Conservation (phyloP, 2,888 invertebrate species). For the Lycia hirtaria region DNA sequence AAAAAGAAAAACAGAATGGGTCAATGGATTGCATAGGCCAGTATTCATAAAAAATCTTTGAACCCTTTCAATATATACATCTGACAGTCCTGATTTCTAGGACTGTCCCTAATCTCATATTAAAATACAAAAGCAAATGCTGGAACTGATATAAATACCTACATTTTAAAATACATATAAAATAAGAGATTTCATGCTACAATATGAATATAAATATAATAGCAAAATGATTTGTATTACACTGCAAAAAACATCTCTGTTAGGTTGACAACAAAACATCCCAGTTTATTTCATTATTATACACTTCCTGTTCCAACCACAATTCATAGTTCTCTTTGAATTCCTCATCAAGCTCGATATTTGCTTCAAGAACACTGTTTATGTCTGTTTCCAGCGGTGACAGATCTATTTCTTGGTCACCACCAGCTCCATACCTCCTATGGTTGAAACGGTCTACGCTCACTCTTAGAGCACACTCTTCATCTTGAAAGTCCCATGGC, state of each 20-base stretch:
- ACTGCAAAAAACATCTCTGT: slow-evolving; percentile 40
- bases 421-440: slow-evolving; percentile 91
- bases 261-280: slow-evolving; percentile 81
- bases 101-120: too few species aligned
- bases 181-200: slow-evolving; percentile 38
- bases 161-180: slow-evolving; percentile 35
- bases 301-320: slow-evolving; percentile 99
- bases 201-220: slow-evolving; percentile 48
- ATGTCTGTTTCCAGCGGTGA: slow-evolving; percentile 92
- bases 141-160: slow-evolving; percentile 21
- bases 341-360: slow-evolving; percentile 94
- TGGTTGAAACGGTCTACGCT: slow-evolving; percentile 98
- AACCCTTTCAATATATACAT: too few species aligned
- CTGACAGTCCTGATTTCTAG: too few species aligned
- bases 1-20: too few species aligned
- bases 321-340: slow-evolving; percentile 96
- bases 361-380: slow-evolving; percentile 91
- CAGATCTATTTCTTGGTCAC: slow-evolving; percentile 85
- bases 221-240: slow-evolving; percentile 48
- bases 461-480: slow-evolving; percentile 96
- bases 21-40: too few species aligned
- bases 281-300: slow-evolving; percentile 93
- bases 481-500: slow-evolving; percentile 99
- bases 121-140: neutral
- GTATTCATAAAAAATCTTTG: too few species aligned